Evolutionary conservation across 2,888 invertebrate genomes (phyloP).

Genomic region (Drosophila affinis): DNA sequence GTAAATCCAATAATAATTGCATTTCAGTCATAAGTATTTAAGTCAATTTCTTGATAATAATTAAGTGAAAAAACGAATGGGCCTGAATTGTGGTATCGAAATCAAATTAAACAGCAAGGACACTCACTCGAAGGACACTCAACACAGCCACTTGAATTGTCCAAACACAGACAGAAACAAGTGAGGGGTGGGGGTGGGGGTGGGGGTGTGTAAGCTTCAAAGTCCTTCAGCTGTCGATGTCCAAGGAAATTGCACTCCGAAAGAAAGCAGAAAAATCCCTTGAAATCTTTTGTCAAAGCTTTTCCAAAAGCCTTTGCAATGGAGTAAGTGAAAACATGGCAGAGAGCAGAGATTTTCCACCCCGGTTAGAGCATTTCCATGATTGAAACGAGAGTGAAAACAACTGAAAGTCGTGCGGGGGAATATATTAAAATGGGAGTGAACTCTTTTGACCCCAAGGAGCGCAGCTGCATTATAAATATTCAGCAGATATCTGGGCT

Average conservation of each 20-base stretch:
- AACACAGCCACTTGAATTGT: constrained; percentile 24
- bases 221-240: constrained; percentile 15
- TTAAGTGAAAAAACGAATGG: constrained; percentile 43
- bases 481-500: constrained; percentile 53
- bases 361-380: constrained; percentile 46
- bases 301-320: background rate
- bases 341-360: background rate
- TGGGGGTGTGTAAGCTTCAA: background rate
- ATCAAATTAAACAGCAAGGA: constrained; percentile 16
- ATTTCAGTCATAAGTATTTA: constrained; percentile 33
- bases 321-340: background rate
- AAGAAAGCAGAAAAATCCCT: constrained; percentile 28
- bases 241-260: constrained; percentile 27
- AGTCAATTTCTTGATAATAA: constrained; percentile 33
- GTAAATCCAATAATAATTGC: constrained; percentile 65
- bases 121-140: constrained; percentile 6
- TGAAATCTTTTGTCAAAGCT: constrained; percentile 7
- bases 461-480: constrained; percentile 56
- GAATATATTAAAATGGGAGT: constrained; percentile 64
- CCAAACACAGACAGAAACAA: constrained; percentile 21
- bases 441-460: constrained; percentile 50
- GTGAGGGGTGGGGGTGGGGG: background rate
- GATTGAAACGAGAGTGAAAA: constrained; percentile 60
- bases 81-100: constrained; percentile 21
- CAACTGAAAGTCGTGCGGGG: constrained; percentile 71